phyloP scores from a whole-genome alignment of 1,140 invertebrate genomes.

The Zelostemma sp. region DNA sequence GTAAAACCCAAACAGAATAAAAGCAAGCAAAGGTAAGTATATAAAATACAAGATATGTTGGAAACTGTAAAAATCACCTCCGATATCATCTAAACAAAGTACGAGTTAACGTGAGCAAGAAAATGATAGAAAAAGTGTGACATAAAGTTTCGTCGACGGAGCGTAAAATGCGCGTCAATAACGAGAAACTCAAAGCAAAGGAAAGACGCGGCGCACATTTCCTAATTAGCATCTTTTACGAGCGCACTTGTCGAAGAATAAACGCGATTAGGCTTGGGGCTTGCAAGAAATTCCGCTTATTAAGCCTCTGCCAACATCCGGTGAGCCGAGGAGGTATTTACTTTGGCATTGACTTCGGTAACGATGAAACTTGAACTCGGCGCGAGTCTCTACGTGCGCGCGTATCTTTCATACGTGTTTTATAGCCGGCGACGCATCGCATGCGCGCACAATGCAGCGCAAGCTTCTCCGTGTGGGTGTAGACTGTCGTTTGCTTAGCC shows the following conservation, averaged over 20 bases:
- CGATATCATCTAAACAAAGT: background rate
- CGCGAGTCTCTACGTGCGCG: slow-evolving; percentile 5
- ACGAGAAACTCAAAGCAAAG: background rate
- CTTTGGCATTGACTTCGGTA: slow-evolving; percentile 22
- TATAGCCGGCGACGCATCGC: background rate
- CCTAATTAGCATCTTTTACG: slow-evolving; percentile 11
- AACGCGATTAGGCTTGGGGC: slow-evolving; percentile 34
- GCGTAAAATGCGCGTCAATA: background rate
- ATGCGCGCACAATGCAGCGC: slow-evolving; percentile 2
- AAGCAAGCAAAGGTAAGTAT: background rate
- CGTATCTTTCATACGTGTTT: slow-evolving; percentile 6
- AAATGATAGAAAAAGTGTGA: background rate
- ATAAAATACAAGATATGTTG: no score
- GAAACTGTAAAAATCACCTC: background rate
- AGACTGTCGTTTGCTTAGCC: background rate
- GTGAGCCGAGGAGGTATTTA: slow-evolving; percentile 22
- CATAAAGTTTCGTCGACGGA: background rate
- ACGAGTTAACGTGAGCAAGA: background rate
- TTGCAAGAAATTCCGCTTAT: slow-evolving; percentile 49
- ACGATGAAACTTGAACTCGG: slow-evolving; percentile 39
- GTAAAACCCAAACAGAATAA: background rate
- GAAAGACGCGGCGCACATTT: slow-evolving; percentile 5
- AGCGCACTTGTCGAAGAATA: slow-evolving; percentile 8
- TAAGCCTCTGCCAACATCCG: slow-evolving; percentile 43
- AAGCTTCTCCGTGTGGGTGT: slow-evolving; percentile 3